phyloP scores from a whole-genome alignment of 2,797 vertebrate species.

The Picus viridis region DNA sequence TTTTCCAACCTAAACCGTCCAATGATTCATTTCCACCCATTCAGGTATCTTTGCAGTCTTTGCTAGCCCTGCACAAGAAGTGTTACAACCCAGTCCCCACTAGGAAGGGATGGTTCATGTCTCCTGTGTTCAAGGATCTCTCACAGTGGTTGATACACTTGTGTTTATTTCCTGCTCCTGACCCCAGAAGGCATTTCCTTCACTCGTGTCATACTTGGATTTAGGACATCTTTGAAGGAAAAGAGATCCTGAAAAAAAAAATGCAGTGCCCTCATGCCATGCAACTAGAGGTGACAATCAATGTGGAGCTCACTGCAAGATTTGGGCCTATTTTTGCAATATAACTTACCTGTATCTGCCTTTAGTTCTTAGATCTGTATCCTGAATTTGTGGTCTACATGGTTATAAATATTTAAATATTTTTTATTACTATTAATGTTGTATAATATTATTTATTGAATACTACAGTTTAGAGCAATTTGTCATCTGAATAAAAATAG shows the following conservation, averaged over 20 bases:
- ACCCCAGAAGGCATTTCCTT: not conserved
- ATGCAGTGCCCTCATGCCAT: not conserved
- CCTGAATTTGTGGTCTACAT: not conserved
- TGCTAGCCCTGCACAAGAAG: not conserved
- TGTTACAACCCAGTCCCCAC: not conserved
- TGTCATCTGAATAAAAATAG: conserved; percentile 57
- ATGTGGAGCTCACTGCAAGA: not conserved
- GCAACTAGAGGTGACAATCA: not conserved
- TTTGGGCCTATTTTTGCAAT: not conserved
- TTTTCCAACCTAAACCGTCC: not conserved
- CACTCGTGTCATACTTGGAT: not conserved
- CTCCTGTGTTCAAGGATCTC: not conserved
- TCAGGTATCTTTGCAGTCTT: not conserved
- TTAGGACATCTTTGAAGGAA: not conserved
- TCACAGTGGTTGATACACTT: not conserved
- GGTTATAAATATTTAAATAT: conserved; percentile 66
- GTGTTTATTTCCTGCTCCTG: not conserved
- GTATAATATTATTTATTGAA: conserved; percentile 66
- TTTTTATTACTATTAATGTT: conserved; percentile 64
- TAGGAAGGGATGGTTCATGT: not conserved
- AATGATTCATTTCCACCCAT: not conserved
- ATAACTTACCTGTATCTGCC: not conserved
- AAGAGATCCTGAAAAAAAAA: not conserved
- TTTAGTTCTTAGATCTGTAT: not conserved
- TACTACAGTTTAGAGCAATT: conserved; percentile 42